phyloP scores from a whole-genome alignment of 2,888 invertebrate species.

The Branchellion lobata region DNA sequence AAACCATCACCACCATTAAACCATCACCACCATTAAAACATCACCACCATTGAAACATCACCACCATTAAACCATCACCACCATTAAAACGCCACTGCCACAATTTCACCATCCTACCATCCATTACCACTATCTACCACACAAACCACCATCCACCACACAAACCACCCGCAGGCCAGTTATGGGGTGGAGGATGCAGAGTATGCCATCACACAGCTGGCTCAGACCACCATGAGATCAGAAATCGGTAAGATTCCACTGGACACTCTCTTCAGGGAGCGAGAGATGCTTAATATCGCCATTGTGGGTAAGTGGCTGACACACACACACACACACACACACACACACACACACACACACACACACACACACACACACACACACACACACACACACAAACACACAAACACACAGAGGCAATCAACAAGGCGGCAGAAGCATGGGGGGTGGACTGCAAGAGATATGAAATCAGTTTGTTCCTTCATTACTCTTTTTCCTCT shows the following conservation, averaged over 20 bases:
- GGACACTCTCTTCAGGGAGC: constrained; percentile 92
- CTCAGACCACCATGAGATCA: constrained; percentile 99
- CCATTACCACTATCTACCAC: too few relatives aligned
- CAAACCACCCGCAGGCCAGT: constrained; percentile 73
- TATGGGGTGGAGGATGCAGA: constrained; percentile 99
- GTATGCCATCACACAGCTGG: constrained; percentile 96
- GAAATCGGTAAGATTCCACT: constrained; percentile 95
- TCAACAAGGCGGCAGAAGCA: constrained; percentile 95
- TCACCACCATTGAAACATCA: too few relatives aligned
- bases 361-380: too few relatives aligned
- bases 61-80: too few relatives aligned
- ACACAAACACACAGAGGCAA: constrained; percentile 69
- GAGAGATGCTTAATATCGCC: constrained; percentile 87
- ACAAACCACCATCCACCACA: too few relatives aligned
- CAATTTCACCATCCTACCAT: too few relatives aligned
- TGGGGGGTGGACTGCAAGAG: constrained; percentile 97
- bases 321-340: too few relatives aligned
- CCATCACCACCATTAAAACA: too few relatives aligned
- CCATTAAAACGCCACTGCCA: too few relatives aligned
- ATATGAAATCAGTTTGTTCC: constrained; percentile 79
- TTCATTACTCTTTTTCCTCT: background rate
- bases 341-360: too few relatives aligned
- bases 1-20: too few relatives aligned
- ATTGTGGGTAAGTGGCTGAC: constrained; percentile 71
- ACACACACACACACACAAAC: background rate